Evolutionary conservation across 2,888 invertebrate genomes (phyloP), one percentile per base, ranked within the genome.

Genomic region (Agrochola lota): DNA sequence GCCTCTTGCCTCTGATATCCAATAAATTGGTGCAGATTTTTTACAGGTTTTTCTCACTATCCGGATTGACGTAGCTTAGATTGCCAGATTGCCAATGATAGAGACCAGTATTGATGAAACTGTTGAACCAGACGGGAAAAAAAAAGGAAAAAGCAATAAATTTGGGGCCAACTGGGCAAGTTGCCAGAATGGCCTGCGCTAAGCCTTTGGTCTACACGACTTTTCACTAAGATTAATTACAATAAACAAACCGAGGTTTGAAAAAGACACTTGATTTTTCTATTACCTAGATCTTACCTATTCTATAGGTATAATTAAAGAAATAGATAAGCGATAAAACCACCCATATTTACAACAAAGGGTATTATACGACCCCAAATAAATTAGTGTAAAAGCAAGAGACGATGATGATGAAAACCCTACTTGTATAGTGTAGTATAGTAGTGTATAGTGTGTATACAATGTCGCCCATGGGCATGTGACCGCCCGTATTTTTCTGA

Each of bases 101-200:
- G 40, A 49, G 60, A 40, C 35, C 8, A n/a, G 20, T 70, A 83
- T 86, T 86, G 86, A 86, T 73, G 86, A 26, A 73, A 68, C 67
- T 60, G 70, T 83, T 77, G 67, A 69, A 64, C 35, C 62, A 59
- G 43, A 64, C 23, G n/a, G 5, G 17, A 17, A 68, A 64, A 74
- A 35, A 35, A 40, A 79, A 66, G 43, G 7, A 20, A 59, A 62
- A 73, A 17, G 57, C 60, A 55, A 77, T 73, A 83, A 77, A 83
- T 81, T 62, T 35, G 8, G 26, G 26, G 59, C 57, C n/a, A 43
- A 55, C 23, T 35, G 43, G 83, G 83, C 86, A 40, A 57, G 17
- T 17, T 77, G 78, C 83, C 83, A 86, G 55, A 74, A 77, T 23
- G 2, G 20, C 43, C 63, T 12, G 30, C 57, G n/a, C 46, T 76